Percentiles rank a stretch among this genome's conserved stretches.
These are phyloP conservation scores for Azemiops feae DNA, from an alignment of 2,113 vertebrate species.

Conservation along the genomic window DNA sequence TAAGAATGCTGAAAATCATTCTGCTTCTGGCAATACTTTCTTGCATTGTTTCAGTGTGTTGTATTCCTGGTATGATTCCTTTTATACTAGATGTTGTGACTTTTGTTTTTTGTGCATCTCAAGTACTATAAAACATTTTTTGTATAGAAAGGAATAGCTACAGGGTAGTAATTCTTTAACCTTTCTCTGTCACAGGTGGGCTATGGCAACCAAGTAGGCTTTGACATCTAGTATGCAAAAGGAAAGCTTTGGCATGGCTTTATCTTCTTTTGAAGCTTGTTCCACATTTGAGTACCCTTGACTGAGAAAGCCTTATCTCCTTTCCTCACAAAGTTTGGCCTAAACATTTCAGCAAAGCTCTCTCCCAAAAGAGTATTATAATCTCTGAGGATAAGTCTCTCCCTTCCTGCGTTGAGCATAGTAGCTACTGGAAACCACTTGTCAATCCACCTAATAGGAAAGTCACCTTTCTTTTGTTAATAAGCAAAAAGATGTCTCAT, in stretches of 20 bases:
- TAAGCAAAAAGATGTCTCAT: not conserved
- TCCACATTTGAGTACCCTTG: conserved; percentile 14
- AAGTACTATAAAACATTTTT: not conserved
- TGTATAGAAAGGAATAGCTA: not conserved
- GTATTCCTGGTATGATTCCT: not conserved
- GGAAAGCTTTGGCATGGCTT: conserved; percentile 17
- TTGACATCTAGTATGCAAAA: not conserved
- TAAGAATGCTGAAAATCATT: not conserved
- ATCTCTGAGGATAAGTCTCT: not conserved
- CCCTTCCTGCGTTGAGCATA: not conserved
- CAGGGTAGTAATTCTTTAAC: not conserved
- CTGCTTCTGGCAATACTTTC: not conserved
- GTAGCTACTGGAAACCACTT: not conserved
- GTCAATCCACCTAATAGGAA: not conserved
- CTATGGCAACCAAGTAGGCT: not conserved
- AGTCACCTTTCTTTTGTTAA: not conserved
- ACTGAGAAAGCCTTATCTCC: not conserved
- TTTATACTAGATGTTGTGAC: not conserved
- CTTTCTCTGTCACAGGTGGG: not conserved
- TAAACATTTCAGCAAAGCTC: not conserved
- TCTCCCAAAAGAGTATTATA: not conserved
- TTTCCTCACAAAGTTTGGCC: conserved; percentile 8
- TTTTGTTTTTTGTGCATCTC: not conserved
- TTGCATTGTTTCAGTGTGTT: not conserved
- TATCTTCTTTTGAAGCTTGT: conserved; percentile 17